Base-by-base conservation (phyloP, 2,888 invertebrate species). In the Pimpla rufipes region DNA sequence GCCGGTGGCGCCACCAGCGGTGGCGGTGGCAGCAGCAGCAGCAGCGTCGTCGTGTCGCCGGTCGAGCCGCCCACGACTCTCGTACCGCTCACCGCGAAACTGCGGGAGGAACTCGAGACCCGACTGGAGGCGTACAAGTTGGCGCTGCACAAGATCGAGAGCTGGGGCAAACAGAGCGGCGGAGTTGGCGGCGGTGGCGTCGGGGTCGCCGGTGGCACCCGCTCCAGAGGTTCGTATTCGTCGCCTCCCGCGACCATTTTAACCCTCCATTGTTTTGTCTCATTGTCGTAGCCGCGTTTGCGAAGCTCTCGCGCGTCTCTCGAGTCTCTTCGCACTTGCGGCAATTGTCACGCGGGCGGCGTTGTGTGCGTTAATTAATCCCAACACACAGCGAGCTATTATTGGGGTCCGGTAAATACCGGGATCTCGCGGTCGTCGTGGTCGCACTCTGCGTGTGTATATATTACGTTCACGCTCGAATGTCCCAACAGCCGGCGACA, bases 91-190 rank as follows among this genome's bases (percentile, higher is more conserved):
- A 97, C 97, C 92, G 96, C 96, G 85, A 97, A 97, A 10, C 95
- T 98, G 88, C 97, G 97, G 94, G 95, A 95, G 42, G 98, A 98
- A 93, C 95, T 98, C 74, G 97, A 97, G 91, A 94, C 96, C 52
- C 97, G 98, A 85, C 96, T 97, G 50, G 97, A 97, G 76, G 97
- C 97, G 59, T 98, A 98, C 94, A 98, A 98, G 93, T 96, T 95
- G 88, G 98, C 98, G 13, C 94, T 98, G 83, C 97, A 97, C 91
- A 97, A 97, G 93, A 94, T 98, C 89, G 98, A 98, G 85, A 90
- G 89, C 83, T 90, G 89, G 52, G 90, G 90, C 21, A 92, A 92
- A 74, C 90, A 91, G 83, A 88, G 93, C 94, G 93, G 95, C 94
- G 88, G 50, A 2, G 79, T 37, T 16, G 37, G 37, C 18, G 62